phyloP scores from a whole-genome alignment of 2,797 vertebrate genomes.

The Denticeps clupeoides region DNA sequence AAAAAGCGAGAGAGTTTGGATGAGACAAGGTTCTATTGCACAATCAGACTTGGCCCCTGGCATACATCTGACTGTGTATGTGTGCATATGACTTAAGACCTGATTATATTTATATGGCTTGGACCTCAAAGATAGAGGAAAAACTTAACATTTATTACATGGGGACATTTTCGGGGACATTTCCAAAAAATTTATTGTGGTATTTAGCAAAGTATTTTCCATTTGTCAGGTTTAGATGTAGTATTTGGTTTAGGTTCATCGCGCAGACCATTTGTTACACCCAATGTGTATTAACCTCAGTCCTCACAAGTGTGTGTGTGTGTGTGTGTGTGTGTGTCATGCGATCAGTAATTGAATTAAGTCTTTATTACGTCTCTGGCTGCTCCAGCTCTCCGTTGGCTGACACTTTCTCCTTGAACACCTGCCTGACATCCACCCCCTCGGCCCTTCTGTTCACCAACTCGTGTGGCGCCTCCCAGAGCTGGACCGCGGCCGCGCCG shows the following conservation, averaged over 20 bases:
- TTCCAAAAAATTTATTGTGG: no score
- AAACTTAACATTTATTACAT: no score
- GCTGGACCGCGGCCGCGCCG: slow-evolving; percentile 24
- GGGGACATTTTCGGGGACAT: no score
- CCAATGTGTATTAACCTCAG: slow-evolving; percentile 2
- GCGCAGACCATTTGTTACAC: no score
- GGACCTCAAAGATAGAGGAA: no score
- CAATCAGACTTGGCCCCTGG: no score
- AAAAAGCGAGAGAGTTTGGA: not conserved
- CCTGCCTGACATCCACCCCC: slow-evolving; percentile 71
- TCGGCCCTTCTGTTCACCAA: slow-evolving; percentile 61
- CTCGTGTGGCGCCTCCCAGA: slow-evolving; percentile 50
- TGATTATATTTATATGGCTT: no score
- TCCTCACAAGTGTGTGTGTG: not conserved
- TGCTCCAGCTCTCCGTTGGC: slow-evolving; percentile 58
- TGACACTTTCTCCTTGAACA: slow-evolving; percentile 76
- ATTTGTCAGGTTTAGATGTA: no score
- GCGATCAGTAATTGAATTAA: slow-evolving; percentile 67
- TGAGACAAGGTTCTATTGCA: slow-evolving; percentile 1
- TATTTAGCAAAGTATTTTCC: no score
- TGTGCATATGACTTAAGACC: no score
- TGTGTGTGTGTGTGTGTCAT: slow-evolving; percentile 22
- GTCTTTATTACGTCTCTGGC: slow-evolving; percentile 58
- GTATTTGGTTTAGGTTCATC: no score
- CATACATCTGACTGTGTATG: no score